These are phyloP conservation scores for Geotrupes spiniger DNA, from an alignment of 2,888 invertebrate species.

Conservation along the genomic window DNA sequence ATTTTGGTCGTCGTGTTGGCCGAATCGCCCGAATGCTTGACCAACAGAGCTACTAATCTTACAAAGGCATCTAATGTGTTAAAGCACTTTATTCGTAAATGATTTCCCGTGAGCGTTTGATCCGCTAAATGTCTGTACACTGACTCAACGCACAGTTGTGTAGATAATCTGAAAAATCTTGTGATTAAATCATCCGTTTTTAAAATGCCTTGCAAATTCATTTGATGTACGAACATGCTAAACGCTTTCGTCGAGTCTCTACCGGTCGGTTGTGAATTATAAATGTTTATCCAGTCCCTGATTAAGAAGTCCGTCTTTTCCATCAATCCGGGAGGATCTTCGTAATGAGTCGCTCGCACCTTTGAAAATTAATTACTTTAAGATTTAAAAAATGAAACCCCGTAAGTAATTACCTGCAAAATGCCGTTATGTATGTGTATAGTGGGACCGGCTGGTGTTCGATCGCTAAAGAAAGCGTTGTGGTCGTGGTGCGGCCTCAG, in stretches of 20 bases:
- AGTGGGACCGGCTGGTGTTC: conserved; percentile 75
- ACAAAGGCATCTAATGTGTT: conserved; percentile 95
- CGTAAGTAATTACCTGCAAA: conserved; percentile 64
- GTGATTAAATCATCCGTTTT: conserved; percentile 98
- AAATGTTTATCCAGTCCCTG: conserved; percentile 93
- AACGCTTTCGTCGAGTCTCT: conserved; percentile 89
- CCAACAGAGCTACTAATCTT: conserved; percentile 87
- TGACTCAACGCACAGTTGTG: conserved; percentile 93
- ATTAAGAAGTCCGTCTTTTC: conserved; percentile 94
- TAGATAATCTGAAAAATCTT: conserved; percentile 93
- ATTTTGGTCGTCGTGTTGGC: conserved; percentile 94
- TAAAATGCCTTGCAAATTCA: conserved; percentile 94
- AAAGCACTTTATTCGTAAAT: conserved; percentile 84
- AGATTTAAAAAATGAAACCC: background rate
- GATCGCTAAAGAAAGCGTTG: conserved; percentile 68
- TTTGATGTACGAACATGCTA: conserved; percentile 89
- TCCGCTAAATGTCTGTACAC: conserved; percentile 65
- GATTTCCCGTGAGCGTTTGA: conserved; percentile 21
- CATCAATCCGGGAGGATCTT: conserved; percentile 90
- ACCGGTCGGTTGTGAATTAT: conserved; percentile 75
- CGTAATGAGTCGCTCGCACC: conserved; percentile 83
- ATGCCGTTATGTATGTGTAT: conserved; percentile 93
- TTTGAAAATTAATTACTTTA: conserved; percentile 40
- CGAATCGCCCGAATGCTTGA: conserved; percentile 89
- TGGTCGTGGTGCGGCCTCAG: conserved; percentile 73